Evolutionary conservation across 2,113 vertebrate species (phyloP).

Genomic region (Thermophis baileyi): DNA sequence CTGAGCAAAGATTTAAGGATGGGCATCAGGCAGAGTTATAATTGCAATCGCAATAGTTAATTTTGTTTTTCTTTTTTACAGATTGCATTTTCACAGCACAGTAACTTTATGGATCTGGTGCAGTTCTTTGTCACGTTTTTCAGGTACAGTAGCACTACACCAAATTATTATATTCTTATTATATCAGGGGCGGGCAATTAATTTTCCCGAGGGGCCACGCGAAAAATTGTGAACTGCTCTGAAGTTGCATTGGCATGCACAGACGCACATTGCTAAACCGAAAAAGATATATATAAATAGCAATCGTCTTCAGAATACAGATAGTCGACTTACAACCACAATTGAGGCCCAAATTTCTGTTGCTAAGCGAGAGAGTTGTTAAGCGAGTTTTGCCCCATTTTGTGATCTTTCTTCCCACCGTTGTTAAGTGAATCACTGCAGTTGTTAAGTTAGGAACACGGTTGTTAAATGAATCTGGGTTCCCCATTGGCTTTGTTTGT

Average conservation of each 20-base stretch:
- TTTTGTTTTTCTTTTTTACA: constrained; percentile 68
- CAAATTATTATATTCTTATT: background rate
- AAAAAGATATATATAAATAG: no score
- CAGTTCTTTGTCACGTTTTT: constrained; percentile 99
- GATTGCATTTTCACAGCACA: constrained; percentile 99
- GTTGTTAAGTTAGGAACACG: no score
- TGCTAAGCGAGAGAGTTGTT: no score
- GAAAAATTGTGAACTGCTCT: background rate
- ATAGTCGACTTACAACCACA: no score
- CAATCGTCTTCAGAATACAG: no score
- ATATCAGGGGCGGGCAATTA: background rate
- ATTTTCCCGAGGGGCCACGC: background rate
- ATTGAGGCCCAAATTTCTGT: no score
- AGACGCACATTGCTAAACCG: background rate
- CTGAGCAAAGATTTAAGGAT: background rate
- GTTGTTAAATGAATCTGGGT: no score
- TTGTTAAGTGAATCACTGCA: no score
- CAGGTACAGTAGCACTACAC: constrained; percentile 78
- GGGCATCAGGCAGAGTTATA: background rate
- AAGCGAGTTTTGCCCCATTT: no score
- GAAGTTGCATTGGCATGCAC: background rate
- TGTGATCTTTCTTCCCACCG: no score
- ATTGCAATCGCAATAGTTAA: constrained; percentile 30
- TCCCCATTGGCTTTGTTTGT: no score
- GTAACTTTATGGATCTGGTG: constrained; percentile 99